Evolutionary conservation across 2,113 vertebrate genomes (phyloP), one percentile per base, ranked within the genome.

Genomic region (Phasianus colchicus): DNA sequence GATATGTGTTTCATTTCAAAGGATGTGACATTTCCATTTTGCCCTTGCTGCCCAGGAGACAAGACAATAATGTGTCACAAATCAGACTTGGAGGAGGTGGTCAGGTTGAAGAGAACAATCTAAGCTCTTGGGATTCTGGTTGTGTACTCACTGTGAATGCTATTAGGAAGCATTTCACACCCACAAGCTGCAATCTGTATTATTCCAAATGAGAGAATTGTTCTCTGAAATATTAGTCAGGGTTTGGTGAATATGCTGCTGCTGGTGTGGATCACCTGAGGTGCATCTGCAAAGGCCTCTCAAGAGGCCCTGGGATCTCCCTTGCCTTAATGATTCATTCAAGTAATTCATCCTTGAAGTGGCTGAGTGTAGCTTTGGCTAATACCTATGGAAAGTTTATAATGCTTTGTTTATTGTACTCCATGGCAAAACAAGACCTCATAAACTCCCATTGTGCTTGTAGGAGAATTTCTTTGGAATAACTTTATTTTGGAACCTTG

Each of bases 161-260:
- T 18, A 6, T 18, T 20, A 77, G 21, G 66, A 95, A 88, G 45
- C 79, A 77, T 54, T 60, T 80, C 32, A 48, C 14, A 67, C 34
- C 16, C 86, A 43, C 42, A 43, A 16, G 50, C 29, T 66, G 10
- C 10, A 48, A 24, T 82, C 42, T 91, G 61, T n/a, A 14, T 9
- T 54, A 77, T 48, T 77, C 21, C 45, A 57, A 63, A 80, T 4
- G 1, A 47, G 13, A 67, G 64, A 5, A 55, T 47, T 64, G 21
- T 67, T 78, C 21, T 69, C 52, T 60, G 34, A 90, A 64, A 6
- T 63, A 34, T 67, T 63, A 67, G 15, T 64, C 48, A 65, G 20
- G 52, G 34, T 65, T 30, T 32, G 0, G 0, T 36, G 38, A n/a
- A 47, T 55, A 80, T 0, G 0, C 34, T 80, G 29, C 70, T 42